Evolutionary conservation across 2,113 vertebrate genomes (phyloP), one percentile per base, ranked within the genome.

Genomic region (Eidolon helvum): DNA sequence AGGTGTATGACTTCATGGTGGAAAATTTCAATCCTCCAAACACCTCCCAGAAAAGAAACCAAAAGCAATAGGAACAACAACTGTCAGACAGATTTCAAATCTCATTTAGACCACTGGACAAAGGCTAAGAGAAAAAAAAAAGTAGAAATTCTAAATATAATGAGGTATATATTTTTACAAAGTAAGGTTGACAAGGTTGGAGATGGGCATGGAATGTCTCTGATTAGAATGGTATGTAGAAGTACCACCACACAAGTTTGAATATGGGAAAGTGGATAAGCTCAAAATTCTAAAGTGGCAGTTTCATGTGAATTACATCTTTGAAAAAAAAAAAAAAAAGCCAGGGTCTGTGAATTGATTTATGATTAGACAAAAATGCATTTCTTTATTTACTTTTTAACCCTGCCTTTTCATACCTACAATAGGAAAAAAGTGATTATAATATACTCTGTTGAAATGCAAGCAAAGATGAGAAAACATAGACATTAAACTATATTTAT

Each of bases 21-120:
- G 45, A 98, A 93, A 94, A 87, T 40, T 92, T 80, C 83, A 93
- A 84, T 65, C 38, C 78, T 97, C 6, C 7, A 96, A 97, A 57
- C 5, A 95, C 87, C 14, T 38, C 59, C 43, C 93, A 65, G 12
- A 0, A 72, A 93, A 80, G 65, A 97, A 95, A 95, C 26, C 28
- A 18, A 95, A 88, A 90, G 85, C 65, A 94, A 82, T 14, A 87
- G 38, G 8, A 87, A 95, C 50, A 74, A 80, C 7, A 55, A 95
- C 38, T 11, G 38, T 66, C 80, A 78, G 14, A n/a, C 4, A 94
- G 40, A 96, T 22, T 55, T 91, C 35, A 96, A 95, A 96, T 63
- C 22, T 50, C 50, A 0, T 40, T 69, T 63, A 40, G 26, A 77
- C 19, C 66, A 84, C 15, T 53, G 87, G 18, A 90, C 38, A 0